Evolutionary conservation across 2,888 invertebrate genomes (phyloP).

Genomic region (Oscheius myriophilus): DNA sequence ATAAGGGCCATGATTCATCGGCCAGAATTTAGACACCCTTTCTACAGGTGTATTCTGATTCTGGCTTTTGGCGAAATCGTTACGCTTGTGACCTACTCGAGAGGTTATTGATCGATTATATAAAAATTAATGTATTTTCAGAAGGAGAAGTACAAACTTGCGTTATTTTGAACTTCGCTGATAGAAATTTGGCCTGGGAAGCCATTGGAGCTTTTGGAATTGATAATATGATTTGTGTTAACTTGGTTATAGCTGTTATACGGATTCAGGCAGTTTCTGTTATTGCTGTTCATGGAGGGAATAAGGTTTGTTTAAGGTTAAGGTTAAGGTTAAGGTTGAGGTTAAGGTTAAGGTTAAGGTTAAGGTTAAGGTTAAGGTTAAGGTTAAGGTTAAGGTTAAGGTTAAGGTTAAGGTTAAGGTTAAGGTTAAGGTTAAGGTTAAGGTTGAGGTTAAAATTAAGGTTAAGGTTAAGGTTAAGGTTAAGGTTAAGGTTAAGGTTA

Average conservation of each 20-base stretch:
- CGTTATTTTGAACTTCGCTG: slow-evolving; percentile 2
- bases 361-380: too few species aligned
- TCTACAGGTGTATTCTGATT: slow-evolving; percentile 11
- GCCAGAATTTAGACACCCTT: slow-evolving; percentile 5
- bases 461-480: too few species aligned
- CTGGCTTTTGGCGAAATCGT: slow-evolving; percentile 17
- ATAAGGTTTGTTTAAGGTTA: too few species aligned
- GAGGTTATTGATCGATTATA: background rate
- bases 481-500: too few species aligned
- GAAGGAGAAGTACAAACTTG: slow-evolving; percentile 19
- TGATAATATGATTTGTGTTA: slow-evolving; percentile 13
- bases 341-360: too few species aligned
- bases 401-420: too few species aligned
- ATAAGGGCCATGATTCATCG: background rate
- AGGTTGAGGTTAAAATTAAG: too few species aligned
- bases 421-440: too few species aligned
- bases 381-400: too few species aligned
- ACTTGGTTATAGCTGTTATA: slow-evolving; percentile 13
- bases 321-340: too few species aligned
- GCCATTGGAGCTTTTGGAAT: slow-evolving; percentile 18
- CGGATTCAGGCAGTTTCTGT: background rate
- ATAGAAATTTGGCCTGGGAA: slow-evolving; percentile 15
- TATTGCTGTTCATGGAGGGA: too few species aligned
- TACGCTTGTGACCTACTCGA: slow-evolving; percentile 6
- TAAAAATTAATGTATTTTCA: background rate